Conservation (phyloP, 2,888 invertebrate genomes). For the Pristionchus exspectatus region DNA sequence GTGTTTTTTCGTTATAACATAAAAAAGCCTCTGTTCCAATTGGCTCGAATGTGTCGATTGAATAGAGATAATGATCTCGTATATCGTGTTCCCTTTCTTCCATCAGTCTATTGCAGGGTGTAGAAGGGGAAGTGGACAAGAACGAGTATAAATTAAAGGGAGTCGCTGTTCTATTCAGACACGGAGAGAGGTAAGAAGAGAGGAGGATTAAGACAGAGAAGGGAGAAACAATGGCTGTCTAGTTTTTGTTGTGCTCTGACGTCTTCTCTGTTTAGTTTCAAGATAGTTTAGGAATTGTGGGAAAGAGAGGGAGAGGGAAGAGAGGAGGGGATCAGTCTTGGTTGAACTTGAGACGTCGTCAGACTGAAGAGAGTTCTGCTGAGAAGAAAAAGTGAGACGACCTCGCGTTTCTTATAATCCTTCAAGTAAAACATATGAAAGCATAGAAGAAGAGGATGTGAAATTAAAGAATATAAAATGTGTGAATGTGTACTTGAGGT, state of each 20-base stretch:
- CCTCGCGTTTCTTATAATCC: neutral
- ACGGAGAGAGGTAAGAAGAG: slow-evolving; percentile 69
- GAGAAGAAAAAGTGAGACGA: neutral
- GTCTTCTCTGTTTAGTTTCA: neutral
- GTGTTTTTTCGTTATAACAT: no score
- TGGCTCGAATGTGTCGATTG: neutral
- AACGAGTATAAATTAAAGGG: slow-evolving; percentile 62
- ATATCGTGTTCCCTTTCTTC: no score
- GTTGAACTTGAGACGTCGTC: neutral
- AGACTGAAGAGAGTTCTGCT: slow-evolving; percentile 1
- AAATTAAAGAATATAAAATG: no score
- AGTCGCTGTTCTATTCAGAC: slow-evolving; percentile 67
- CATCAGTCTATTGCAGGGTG: neutral
- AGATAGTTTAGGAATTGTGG: neutral
- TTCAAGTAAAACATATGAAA: neutral
- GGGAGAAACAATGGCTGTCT: neutral
- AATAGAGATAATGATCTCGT: neutral
- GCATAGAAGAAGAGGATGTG: neutral
- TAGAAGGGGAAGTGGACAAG: slow-evolving; percentile 47
- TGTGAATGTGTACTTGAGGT: slow-evolving; percentile 54
- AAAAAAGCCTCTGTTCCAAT: neutral
- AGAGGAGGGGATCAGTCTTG: neutral
- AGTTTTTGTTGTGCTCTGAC: neutral
- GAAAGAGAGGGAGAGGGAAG: neutral
- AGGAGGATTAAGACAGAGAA: neutral